These are phyloP conservation scores for Gortyna flavago DNA, from an alignment of 2,888 invertebrate genomes.

Conservation along the genomic window DNA sequence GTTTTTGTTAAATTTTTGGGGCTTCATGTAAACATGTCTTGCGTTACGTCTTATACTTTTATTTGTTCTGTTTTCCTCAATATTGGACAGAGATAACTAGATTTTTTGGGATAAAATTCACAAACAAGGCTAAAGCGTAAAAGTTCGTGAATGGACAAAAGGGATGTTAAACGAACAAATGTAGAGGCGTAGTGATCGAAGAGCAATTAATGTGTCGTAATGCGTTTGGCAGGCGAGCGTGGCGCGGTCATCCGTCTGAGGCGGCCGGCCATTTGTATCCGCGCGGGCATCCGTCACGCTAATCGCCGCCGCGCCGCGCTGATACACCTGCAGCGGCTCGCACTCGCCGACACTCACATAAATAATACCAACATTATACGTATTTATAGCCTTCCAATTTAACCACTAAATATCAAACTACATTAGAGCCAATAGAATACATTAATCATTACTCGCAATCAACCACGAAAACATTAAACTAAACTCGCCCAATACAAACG, in stretches of 20 bases:
- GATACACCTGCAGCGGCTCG: conserved; percentile 79
- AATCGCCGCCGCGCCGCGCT: conserved; percentile 83
- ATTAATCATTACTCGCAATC: conserved; percentile 6
- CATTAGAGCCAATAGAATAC: conserved; percentile 2
- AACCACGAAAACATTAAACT: conserved; percentile 31
- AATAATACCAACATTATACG: conserved; percentile 35
- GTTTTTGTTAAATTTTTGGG: conserved; percentile 76
- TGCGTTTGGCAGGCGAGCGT: conserved; percentile 70
- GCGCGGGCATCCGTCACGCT: conserved; percentile 83
- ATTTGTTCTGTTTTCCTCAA: conserved; percentile 31
- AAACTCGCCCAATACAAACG: conserved; percentile 34
- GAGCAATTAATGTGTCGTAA: conserved; percentile 83
- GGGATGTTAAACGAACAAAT: conserved; percentile 70
- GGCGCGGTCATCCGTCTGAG: conserved; percentile 81
- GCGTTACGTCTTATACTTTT: conserved; percentile 39
- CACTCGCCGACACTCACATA: conserved; percentile 46
- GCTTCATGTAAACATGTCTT: conserved; percentile 54
- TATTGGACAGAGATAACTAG: conserved; percentile 3
- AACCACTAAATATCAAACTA: conserved; percentile 7
- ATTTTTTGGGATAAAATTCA: conserved; percentile 7
- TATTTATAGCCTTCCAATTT: conserved; percentile 9
- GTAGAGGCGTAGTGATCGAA: conserved; percentile 75
- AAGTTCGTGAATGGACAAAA: conserved; percentile 23
- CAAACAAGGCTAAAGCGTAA: conserved; percentile 10
- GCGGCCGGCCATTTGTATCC: conserved; percentile 84